Evolutionary conservation across 2,888 invertebrate genomes (phyloP), one percentile per base, ranked within the genome.

Genomic region (Phymatocera aterrima): DNA sequence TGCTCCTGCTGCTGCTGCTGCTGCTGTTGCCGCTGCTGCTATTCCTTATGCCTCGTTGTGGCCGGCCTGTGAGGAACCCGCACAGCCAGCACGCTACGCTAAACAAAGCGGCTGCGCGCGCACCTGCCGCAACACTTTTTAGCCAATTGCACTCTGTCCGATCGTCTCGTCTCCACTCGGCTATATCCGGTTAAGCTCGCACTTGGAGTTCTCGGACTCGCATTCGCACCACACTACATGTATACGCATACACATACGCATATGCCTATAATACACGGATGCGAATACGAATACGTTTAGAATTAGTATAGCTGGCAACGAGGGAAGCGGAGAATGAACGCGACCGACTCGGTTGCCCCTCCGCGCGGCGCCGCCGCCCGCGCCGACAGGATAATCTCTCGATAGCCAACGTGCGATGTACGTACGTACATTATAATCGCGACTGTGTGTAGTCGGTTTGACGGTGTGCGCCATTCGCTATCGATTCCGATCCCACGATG

Each of bases 101-200:
- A 89, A 89, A 90, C 89, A 90, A 89, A 88, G 90, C 90, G 82
- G 83, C 81, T 89, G 90, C 90, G 90, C 90, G 90, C 90, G 90
- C 88, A 85, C n/a, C 74, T 37, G 40, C 28, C 31, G 51, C 48
- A 72, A 72, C 34, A 72, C 48, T 72, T 51, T 72, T 72, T 72
- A 72, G 74, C 74, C 74, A 75, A 75, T 75, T 75, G 74, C 74
- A 75, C 21, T 40, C 37, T 15, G 57, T 18, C 72, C 51, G 57
- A 51, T 75, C 74, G 74, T 24, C 37, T 15, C 1, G 40, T 24
- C 37, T 15, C 1, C 24, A 3, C 10, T 75, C 65, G 65, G 65
- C 10, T 15, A 68, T 3, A 40, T 68, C 40, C 74, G 74, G 74
- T 21, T 40, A 40, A 28, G n/a, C 40, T 75, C 74, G 74, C 57